Evolutionary conservation across 53 echinoderm and acorn worm genomes (phyloP), one percentile per base, ranked within the genome.

Genomic region (Echinometra lucunter): DNA sequence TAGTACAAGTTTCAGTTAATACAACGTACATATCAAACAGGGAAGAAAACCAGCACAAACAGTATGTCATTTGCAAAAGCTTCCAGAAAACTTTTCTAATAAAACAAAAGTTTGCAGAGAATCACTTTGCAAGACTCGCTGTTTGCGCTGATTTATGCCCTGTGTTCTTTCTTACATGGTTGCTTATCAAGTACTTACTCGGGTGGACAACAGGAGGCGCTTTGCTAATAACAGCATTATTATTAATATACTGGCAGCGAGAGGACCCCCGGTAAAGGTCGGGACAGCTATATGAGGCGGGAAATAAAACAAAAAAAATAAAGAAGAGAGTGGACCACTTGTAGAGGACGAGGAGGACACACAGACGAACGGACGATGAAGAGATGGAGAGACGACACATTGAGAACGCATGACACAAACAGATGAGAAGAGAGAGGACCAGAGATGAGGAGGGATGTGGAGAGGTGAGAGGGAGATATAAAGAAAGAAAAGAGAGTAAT

Each of bases 401-500:
- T 11, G 63, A 90, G 90, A 90, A 90, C 90, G 63, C 28, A 53
- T 40, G 69, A 91, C 70, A 91, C 27, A 45, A 30, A 69, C 66
- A 60, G 91, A 69, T 37, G 66, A 91, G 91, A 44, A 16, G 45
- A 91, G 45, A 66, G 42, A 66, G 19, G 91, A 63, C 58, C 27
- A 53, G 10, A 89, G 11, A 69, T 45, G 47, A 69, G 5, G 69
- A 16, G 47, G 91, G 91, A 37, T 25, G 44, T 57, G 80, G 56
- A 57, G 91, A 38, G 30, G 44, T 45, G 44, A 91, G 91, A 91
- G 91, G 56, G 81, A 78, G 93, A 92, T 53, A 92, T 45, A 92
- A 74, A 92, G 93, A 92, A 81, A 92, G 93, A 92, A 78, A 92
- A 92, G 80, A 92, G 57, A 92, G 93, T 81, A 78, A 92, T 92